Evolutionary conservation across 2,797 vertebrate species (phyloP), one percentile per base, ranked within the genome.

Genomic region (Hipposideros larvatus): DNA sequence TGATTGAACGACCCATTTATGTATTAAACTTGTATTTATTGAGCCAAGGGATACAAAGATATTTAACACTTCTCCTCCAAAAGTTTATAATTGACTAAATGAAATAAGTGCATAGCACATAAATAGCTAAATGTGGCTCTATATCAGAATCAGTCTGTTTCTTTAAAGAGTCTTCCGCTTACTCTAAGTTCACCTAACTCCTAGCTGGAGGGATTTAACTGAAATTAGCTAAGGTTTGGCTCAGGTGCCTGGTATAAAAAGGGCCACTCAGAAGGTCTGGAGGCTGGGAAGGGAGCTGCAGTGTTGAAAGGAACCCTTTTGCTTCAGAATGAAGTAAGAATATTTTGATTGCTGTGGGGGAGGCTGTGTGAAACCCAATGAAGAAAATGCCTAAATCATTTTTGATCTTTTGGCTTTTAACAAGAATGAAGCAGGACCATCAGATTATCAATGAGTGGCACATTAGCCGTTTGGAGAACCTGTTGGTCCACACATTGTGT

Each of bases 321-420:
- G 37, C 68, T 86, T 89, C 57, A 11, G 46, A 75, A 24, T 34
- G 85, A 88, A 70, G 65, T 11, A 15, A 71, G 65, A 51, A 2
- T 70, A 51, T 73, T 83, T 48, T 48, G 26, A 48, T 18, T 14
- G 5, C 71, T 83, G 48, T 70, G 53, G 53, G 18, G 19, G 57
- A 70, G n/a, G 14, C 55, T 19, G 0, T n/a, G 26, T 53, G 57
- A 85, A 86, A 75, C 26, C n/a, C 82, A 68, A 0, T 19, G 63
- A 74, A 96, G 68, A 66, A 88, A 73, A 92, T 43, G 19, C 93
- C 51, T 13, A 28, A 71, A 46, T 68, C 51, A 1, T 41, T 48
- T 71, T 90, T 24, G 37, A 70, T 53, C 31, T n/a, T 92, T 51
- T 71, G 96, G 84, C 59, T 92, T 93, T 94, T 84, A 80, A 77